Evolutionary conservation across 2,113 vertebrate genomes (phyloP), one percentile per base, ranked within the genome.

Genomic region (Mustela nigripes): DNA sequence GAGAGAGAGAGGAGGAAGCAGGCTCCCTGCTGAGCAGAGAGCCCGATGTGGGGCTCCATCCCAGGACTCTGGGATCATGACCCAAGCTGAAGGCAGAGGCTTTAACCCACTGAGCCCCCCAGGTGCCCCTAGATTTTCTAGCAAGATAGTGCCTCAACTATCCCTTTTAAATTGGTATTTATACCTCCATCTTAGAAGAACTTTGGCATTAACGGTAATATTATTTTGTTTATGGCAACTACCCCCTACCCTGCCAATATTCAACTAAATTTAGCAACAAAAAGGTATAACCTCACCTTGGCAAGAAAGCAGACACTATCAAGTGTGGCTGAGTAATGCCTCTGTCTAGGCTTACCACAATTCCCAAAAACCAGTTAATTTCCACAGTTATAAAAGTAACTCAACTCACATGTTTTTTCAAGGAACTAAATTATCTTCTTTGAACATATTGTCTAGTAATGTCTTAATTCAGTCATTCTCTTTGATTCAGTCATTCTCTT

Each of bases 381-480:
- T 45, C 0, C 16, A 39, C 4, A 87, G 14, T 62, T 86, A 33
- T 28, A 83, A 87, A 39, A 81, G 26, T 63, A 92, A 94, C 4
- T 78, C 33, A 89, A 53, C 10, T 62, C 1, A 7, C 6, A n/a
- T 62, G 39, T 50, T 69, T 45, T 93, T 69, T 22, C 21, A 67
- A 80, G 18, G 26, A 85, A 89, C 63, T 94, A 62, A 82, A 90
- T 79, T 31, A 28, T 65, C 10, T 89, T 63, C 33, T 60, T 93
- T 67, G 42, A 89, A 89, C 4, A 71, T 24, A 67, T 14, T 89
- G 24, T 56, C 36, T n/a, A 58, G 11, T 56, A 94, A 82, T 83
- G 96, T 89, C 56, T 96, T 74, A 93, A 83, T 91, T 93, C 33
- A 90, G 4, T 5, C 19, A 42, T 45, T 90, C 71, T 89, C 45